Percentiles rank a stretch among this genome's conserved stretches.
phyloP scores from a whole-genome alignment of 2,797 vertebrate genomes.

The Spatula clypeata region DNA sequence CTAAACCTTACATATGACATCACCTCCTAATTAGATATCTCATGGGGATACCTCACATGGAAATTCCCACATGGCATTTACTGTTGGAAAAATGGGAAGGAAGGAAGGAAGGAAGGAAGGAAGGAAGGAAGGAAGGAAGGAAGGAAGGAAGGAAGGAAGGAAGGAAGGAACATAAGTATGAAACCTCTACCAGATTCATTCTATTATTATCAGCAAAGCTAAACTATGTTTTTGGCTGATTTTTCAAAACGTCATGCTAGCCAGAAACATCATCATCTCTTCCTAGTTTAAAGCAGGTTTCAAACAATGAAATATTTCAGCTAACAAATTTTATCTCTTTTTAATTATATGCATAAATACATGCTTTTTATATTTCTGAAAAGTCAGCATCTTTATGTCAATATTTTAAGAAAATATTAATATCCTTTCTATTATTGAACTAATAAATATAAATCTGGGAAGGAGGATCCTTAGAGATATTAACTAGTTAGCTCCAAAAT shows the following conservation, averaged over 20 bases:
- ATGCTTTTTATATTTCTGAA: neutral
- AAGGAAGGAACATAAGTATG: neutral
- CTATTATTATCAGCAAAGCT: neutral
- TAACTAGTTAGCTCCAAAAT: neutral
- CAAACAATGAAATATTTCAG: neutral
- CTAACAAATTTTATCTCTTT: neutral
- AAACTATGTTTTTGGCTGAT: neutral
- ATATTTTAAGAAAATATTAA: neutral
- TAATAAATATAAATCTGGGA: neutral
- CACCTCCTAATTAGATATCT: neutral
- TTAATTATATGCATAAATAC: neutral
- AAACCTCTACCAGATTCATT: neutral
- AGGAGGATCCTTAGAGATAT: neutral
- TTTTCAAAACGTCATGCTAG: neutral
- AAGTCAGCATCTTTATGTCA: neutral
- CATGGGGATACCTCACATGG: neutral
- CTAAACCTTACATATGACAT: neutral
- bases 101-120: fast-evolving
- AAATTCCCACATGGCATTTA: neutral
- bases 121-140: neutral
- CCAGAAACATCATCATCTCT: neutral
- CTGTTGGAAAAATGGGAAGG: neutral
- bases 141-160: fast-evolving
- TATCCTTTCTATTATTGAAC: neutral
- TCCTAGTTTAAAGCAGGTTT: neutral